phyloP scores from a whole-genome alignment of 2,888 invertebrate species.

The Mystacides longicornis region DNA sequence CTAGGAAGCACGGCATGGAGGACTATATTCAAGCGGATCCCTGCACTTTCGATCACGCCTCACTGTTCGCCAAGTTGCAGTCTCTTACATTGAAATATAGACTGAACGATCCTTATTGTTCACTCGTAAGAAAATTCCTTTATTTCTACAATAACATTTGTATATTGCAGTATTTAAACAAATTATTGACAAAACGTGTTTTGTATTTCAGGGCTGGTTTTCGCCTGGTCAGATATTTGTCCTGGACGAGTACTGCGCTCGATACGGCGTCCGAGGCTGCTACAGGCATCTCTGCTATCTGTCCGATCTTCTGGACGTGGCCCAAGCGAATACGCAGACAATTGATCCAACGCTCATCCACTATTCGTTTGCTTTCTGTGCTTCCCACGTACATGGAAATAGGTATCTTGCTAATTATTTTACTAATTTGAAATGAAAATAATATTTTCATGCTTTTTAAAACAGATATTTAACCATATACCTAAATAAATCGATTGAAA shows the following conservation, averaged over 20 bases:
- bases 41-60: slow-evolving; percentile 92
- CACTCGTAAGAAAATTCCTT: slow-evolving; percentile 60
- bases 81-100: slow-evolving; percentile 90
- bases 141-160: background rate
- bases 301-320: slow-evolving; percentile 88
- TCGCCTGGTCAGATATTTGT: slow-evolving; percentile 99
- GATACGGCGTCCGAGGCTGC: slow-evolving; percentile 95
- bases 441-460: no score
- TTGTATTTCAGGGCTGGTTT: slow-evolving; percentile 85
- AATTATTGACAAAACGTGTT: background rate
- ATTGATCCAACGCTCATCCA: slow-evolving; percentile 98
- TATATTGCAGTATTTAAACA: background rate
- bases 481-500: no score
- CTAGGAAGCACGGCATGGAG: slow-evolving; percentile 98
- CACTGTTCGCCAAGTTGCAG: slow-evolving; percentile 86
- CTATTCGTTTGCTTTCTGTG: slow-evolving; percentile 99
- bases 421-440: no score
- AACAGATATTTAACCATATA: no score
- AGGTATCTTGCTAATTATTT: slow-evolving; percentile 57
- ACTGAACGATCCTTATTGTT: slow-evolving; percentile 96
- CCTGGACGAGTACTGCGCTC: slow-evolving; percentile 94
- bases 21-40: slow-evolving; percentile 99
- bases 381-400: slow-evolving; percentile 98
- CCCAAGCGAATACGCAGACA: slow-evolving; percentile 83
- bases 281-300: slow-evolving; percentile 95